A percentile compares a stretch with the other conserved stretches of the same genome.
Evolutionary conservation across 1,140 invertebrate genomes (phyloP).

Genomic region (Druon quercuslanigerum): DNA sequence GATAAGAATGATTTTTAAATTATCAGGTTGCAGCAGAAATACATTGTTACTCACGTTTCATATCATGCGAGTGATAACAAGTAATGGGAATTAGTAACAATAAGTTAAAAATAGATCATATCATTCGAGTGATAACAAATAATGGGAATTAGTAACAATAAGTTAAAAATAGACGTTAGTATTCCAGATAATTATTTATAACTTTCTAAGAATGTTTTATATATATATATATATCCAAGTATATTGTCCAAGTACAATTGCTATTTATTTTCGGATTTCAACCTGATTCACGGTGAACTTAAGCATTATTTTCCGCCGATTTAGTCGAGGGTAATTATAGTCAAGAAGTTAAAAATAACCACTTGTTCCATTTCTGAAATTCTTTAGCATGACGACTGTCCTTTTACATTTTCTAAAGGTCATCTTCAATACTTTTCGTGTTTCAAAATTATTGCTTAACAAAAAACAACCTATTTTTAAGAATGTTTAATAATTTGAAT

Average conservation of each 20-base stretch:
- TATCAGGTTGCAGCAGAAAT: background rate
- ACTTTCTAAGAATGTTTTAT: too few species aligned
- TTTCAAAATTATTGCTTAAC: too few species aligned
- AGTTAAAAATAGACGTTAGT: background rate
- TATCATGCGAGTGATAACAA: background rate
- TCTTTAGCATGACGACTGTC: background rate
- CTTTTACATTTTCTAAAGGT: conserved; percentile 5
- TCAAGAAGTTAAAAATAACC: conserved; percentile 18
- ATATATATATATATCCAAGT: too few species aligned
- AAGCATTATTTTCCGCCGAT: conserved; percentile 14
- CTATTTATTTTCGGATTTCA: background rate
- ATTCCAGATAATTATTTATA: too few species aligned
- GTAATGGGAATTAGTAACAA: background rate
- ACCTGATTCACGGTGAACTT: background rate
- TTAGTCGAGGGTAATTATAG: conserved; percentile 9
- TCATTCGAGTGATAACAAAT: background rate
- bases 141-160: background rate
- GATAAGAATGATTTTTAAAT: background rate
- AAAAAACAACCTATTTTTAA: too few species aligned
- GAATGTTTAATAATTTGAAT: too few species aligned
- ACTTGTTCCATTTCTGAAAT: conserved; percentile 28
- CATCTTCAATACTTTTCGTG: background rate
- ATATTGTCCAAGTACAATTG: too few species aligned
- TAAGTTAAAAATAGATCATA: background rate
- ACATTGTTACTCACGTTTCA: background rate